These are phyloP conservation scores for Hemiscyllium ocellatum DNA, from an alignment of 2,113 vertebrate genomes.

Conservation along the genomic window DNA sequence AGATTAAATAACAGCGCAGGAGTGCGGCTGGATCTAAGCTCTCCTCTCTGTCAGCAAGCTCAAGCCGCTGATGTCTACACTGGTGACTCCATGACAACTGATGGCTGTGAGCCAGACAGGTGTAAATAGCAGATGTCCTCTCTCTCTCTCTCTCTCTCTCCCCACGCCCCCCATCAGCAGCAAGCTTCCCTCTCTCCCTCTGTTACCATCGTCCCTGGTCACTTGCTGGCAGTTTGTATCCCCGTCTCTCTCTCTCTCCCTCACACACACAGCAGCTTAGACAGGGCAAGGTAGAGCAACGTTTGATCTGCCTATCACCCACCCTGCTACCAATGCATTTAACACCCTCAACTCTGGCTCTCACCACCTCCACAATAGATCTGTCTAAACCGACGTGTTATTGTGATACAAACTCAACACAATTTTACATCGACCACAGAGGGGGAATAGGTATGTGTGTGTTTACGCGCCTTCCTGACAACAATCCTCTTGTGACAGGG, in stretches of 20 bases:
- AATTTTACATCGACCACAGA: background rate
- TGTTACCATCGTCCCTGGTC: background rate
- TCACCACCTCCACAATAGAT: background rate
- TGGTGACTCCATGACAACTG: constrained; percentile 31
- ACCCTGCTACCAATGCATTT: background rate
- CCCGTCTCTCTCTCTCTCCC: background rate
- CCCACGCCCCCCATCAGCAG: background rate
- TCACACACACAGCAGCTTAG: background rate
- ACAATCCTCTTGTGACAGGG: constrained; percentile 3
- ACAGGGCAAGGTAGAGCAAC: background rate
- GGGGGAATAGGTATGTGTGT: background rate
- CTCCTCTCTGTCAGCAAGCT: background rate
- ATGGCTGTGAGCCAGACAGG: background rate
- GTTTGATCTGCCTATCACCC: background rate
- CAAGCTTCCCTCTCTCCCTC: background rate
- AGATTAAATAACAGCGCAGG: background rate
- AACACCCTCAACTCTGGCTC: background rate
- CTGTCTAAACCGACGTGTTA: background rate
- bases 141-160: background rate
- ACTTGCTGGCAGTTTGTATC: background rate
- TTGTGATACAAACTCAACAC: background rate
- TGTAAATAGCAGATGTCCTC: constrained; percentile 26
- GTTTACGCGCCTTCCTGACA: background rate
- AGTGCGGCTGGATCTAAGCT: background rate
- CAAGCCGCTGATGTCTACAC: background rate